These are phyloP conservation scores for Anthonomus grandis DNA, from an alignment of 1,140 invertebrate genomes.

Conservation along the genomic window DNA sequence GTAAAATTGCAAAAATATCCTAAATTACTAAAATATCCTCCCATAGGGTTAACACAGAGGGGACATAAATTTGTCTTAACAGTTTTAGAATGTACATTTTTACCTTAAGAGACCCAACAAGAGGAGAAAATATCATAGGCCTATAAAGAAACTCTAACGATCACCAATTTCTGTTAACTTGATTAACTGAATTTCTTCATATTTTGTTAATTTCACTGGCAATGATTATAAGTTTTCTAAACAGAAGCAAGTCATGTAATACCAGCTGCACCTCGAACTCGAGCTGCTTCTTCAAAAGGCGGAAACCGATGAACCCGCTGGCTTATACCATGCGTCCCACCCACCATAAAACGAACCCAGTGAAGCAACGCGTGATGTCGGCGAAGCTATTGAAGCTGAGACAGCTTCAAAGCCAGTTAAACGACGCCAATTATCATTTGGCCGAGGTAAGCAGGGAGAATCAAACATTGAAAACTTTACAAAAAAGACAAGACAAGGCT, in stretches of 20 bases:
- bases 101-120: too few relatives aligned
- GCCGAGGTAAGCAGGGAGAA: constrained; percentile 74
- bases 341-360: constrained; percentile 35
- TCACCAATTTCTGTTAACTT: too few relatives aligned
- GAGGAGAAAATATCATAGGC: too few relatives aligned
- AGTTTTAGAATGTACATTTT: too few relatives aligned
- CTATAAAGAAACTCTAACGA: neutral
- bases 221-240: too few relatives aligned
- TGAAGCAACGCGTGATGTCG: constrained; percentile 68
- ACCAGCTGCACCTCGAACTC: constrained; percentile 45
- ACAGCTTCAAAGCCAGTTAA: constrained; percentile 73
- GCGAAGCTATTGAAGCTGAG: constrained; percentile 71
- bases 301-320: constrained; percentile 43
- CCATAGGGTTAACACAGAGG: too few relatives aligned
- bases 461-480: constrained; percentile 64
- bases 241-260: constrained; percentile 42
- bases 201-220: too few relatives aligned
- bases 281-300: constrained; percentile 43
- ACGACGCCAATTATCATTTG: constrained; percentile 73
- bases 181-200: too few relatives aligned
- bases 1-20: too few relatives aligned
- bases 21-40: too few relatives aligned
- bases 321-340: constrained; percentile 26
- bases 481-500: constrained; percentile 72
- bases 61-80: too few relatives aligned